Base-by-base conservation (phyloP, 1,140 invertebrate species). In the Zaprionus ghesquierei region DNA sequence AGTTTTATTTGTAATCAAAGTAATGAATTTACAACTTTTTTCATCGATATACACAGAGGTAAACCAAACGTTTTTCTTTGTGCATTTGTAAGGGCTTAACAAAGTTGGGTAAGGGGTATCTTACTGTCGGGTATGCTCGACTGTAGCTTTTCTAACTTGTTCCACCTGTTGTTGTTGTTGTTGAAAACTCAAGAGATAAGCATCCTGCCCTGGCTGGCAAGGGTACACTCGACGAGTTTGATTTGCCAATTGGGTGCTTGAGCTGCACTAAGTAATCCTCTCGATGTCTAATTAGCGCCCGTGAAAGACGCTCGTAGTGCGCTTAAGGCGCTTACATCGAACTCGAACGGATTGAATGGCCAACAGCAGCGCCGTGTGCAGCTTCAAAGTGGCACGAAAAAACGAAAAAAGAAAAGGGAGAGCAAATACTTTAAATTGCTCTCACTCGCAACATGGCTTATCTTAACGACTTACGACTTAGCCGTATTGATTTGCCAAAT, bases 101-200 rank as follows among this genome's bases (percentile, higher is more conserved):
- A n/a, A n/a, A n/a, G n/a, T n/a, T n/a, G n/a, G n/a, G n/a, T n/a
- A n/a, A n/a, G n/a, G n/a, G n/a, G n/a, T n/a, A n/a, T n/a, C n/a
- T n/a, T n/a, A n/a, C n/a, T n/a, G n/a, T n/a, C n/a, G n/a, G n/a
- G n/a, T n/a, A n/a, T n/a, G n/a, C n/a, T n/a, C n/a, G n/a, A n/a
- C n/a, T n/a, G n/a, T n/a, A n/a, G n/a, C n/a, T n/a, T n/a, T n/a
- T n/a, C n/a, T n/a, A n/a, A n/a, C n/a, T n/a, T n/a, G n/a, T n/a
- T n/a, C n/a, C n/a, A n/a, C n/a, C n/a, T n/a, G 12, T 8, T 50
- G 53, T 22, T 41, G 46, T 27, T 13, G 29, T 59, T 72, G 62
- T 61, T 54, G 31, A 66, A 80, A 73, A 63, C 79, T 77, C 58
- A 68, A 65, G 41, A 63, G 66, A 81, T 81, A 73, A 62, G 68